Percentiles rank a stretch among this genome's conserved stretches.
phyloP scores from a whole-genome alignment of 2,113 vertebrate genomes.

The Microcebus lehilahytsara region DNA sequence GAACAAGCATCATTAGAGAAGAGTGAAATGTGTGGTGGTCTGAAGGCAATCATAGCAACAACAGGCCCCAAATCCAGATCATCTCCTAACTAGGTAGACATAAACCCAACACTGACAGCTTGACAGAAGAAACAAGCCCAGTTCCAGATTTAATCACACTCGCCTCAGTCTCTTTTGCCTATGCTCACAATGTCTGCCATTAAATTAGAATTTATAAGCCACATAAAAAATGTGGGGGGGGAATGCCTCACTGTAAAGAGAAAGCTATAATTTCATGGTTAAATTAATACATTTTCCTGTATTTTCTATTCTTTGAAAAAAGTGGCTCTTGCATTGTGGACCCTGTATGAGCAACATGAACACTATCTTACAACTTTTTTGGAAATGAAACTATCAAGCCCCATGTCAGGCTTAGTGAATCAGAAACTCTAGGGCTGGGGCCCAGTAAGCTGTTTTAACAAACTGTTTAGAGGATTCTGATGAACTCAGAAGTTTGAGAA shows the following conservation, averaged over 20 bases:
- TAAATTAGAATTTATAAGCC: not conserved
- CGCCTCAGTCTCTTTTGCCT: not conserved
- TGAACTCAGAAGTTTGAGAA: not conserved
- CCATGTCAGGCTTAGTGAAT: not conserved
- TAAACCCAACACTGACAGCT: not conserved
- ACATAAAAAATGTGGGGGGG: not conserved
- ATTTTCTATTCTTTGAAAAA: not conserved
- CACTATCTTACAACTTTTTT: not conserved
- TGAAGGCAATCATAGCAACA: not conserved
- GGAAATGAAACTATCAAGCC: not conserved
- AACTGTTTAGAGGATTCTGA: not conserved
- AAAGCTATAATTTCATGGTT: not conserved
- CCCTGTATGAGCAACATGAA: not conserved
- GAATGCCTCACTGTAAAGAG: not conserved
- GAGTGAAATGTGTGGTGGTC: fast-evolving
- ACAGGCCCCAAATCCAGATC: not conserved
- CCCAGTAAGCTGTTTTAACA: not conserved
- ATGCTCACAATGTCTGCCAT: not conserved
- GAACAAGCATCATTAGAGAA: not conserved
- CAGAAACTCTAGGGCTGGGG: not conserved
- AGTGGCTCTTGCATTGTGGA: not conserved
- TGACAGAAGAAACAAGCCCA: not conserved
- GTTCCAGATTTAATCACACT: not conserved
- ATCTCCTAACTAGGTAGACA: not conserved
- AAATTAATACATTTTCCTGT: not conserved